phyloP scores from a whole-genome alignment of 53 echinoderm and acorn worm species.

The Actinopyga echinites region DNA sequence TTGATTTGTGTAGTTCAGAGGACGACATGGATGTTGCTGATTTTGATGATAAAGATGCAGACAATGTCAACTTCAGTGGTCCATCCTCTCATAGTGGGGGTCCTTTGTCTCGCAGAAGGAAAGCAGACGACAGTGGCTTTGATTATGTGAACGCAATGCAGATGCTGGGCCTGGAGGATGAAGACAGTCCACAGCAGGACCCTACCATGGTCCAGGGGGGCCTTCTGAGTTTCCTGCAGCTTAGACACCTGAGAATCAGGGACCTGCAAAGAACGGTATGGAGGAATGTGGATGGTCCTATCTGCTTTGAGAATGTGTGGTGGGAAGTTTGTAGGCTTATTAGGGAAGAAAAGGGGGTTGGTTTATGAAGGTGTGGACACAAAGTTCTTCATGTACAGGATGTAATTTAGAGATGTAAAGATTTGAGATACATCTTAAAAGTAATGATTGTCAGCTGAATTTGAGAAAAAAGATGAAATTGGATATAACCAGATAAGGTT shows the following conservation, averaged over 20 bases:
- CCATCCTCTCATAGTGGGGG: slow-evolving; percentile 63
- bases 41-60: slow-evolving; percentile 94
- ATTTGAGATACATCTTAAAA: too few species aligned
- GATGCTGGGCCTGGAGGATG: slow-evolving; percentile 93
- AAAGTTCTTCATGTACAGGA: too few species aligned
- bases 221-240: slow-evolving; percentile 83
- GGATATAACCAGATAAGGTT: too few species aligned
- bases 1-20: slow-evolving; percentile 43
- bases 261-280: slow-evolving; percentile 95
- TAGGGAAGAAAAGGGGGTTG: too few species aligned
- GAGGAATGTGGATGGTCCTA: background rate
- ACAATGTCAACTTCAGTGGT: slow-evolving; percentile 81
- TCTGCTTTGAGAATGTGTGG: too few species aligned
- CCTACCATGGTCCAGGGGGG: slow-evolving; percentile 96
- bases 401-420: too few species aligned
- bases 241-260: slow-evolving; percentile 89
- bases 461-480: too few species aligned
- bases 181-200: slow-evolving; percentile 82
- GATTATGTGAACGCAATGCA: slow-evolving; percentile 80
- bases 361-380: too few species aligned
- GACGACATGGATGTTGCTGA: slow-evolving; percentile 84
- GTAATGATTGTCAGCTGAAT: too few species aligned
- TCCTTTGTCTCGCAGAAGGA: slow-evolving; percentile 56
- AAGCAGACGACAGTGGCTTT: slow-evolving; percentile 76
- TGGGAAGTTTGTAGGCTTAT: too few species aligned